phyloP scores from a whole-genome alignment of 1,140 invertebrate genomes.

The Lutraria rhynchaena region DNA sequence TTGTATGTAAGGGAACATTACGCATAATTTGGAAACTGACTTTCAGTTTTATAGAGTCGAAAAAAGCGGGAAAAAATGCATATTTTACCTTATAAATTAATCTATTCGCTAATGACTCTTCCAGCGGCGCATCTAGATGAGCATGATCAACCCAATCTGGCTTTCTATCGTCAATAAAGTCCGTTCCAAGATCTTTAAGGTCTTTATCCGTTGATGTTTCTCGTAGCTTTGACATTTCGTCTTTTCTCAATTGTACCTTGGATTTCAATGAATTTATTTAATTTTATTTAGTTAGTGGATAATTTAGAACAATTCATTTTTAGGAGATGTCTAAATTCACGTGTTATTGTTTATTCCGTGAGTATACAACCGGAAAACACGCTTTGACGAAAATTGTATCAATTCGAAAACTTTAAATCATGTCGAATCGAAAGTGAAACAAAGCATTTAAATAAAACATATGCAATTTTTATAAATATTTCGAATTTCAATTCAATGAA shows the following conservation, averaged over 20 bases:
- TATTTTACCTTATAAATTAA: slow-evolving; percentile 45
- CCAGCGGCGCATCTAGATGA: slow-evolving; percentile 20
- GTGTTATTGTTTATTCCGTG: neutral
- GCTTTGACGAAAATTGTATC: too few species aligned
- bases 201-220: slow-evolving; percentile 30
- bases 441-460: too few species aligned
- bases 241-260: neutral
- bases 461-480: too few species aligned
- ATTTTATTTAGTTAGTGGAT: neutral
- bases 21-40: too few species aligned
- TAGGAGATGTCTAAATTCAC: neutral
- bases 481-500: too few species aligned
- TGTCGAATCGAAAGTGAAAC: slow-evolving; percentile 15
- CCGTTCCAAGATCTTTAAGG: neutral
- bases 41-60: too few species aligned
- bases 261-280: neutral
- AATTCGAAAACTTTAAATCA: neutral
- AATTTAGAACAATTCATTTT: neutral
- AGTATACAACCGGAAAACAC: neutral
- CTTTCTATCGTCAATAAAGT: slow-evolving; percentile 9
- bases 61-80: too few species aligned
- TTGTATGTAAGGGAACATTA: too few species aligned
- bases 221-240: slow-evolving; percentile 3
- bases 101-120: slow-evolving; percentile 31
- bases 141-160: slow-evolving; percentile 38